Evolutionary conservation across 2,113 vertebrate genomes (phyloP), one percentile per base, ranked within the genome.

Genomic region (Ancistrus triradiatus): DNA sequence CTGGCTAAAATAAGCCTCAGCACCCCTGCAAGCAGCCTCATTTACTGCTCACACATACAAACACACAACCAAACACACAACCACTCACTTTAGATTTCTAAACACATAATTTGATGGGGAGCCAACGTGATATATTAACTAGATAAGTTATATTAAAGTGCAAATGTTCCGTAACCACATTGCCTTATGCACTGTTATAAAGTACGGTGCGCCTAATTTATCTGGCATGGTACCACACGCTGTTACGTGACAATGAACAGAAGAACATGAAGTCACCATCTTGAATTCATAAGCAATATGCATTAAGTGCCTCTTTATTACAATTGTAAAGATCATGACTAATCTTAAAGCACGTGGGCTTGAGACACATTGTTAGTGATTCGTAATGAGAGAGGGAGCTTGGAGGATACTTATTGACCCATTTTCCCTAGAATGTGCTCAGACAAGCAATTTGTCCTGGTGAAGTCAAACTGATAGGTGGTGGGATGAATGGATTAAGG

Each of bases 391-490:
- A 15, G 53, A 58, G 28, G 53, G 53, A 42, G 64, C 64, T 58
- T 83, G 74, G 83, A 85, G 81, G 83, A 85, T 78, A 85, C 83
- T 80, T 86, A 85, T 81, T 89, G 87, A 88, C 86, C 84, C 77
- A 88, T 86, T 87, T 87, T 86, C 81, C 77, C 75, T 78, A 78
- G 70, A 76, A 77, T 59, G 66, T 70, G 64, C 66, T 69, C 69
- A 68, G 75, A 68, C 87, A 89, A 87, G 84, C 85, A 86, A 88
- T 89, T 87, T 90, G 85, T 86, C 84, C 81, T 72, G 70, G 70
- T 74, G 85, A 88, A 88, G 82, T 88, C 85, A 88, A 88, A 88
- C 82, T 88, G 87, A 90, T 88, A 87, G 88, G 82, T 87, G 84
- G 83, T 80, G 80, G 86, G 85, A 90, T 89, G 86, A 86, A 88